phyloP scores from a whole-genome alignment of 1,140 invertebrate species.

The Elymnias hypermnestra region DNA sequence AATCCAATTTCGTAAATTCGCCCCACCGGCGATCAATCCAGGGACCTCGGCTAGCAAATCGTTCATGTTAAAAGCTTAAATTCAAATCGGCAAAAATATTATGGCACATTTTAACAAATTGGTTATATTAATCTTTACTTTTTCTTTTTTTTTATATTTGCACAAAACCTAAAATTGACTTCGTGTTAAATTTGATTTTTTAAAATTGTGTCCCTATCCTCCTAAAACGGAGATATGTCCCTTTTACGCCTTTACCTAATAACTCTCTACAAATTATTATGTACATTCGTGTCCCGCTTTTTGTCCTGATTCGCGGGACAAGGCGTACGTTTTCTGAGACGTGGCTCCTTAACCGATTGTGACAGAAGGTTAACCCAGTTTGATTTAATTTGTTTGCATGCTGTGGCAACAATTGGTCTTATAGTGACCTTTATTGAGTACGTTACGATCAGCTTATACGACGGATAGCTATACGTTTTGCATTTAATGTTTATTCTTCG shows the following conservation, averaged over 20 bases:
- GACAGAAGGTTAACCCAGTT: conserved; percentile 30
- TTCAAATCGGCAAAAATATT: too few relatives aligned
- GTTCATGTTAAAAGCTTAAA: too few relatives aligned
- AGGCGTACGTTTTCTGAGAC: conserved; percentile 25
- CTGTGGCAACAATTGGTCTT: conserved; percentile 15
- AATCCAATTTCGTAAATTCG: too few relatives aligned
- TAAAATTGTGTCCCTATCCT: too few relatives aligned
- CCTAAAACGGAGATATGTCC: conserved; percentile 23
- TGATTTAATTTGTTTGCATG: conserved; percentile 32
- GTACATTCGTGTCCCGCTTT: conserved; percentile 27
- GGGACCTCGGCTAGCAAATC: too few relatives aligned
- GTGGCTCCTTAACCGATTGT: conserved; percentile 31
- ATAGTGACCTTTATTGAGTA: neutral
- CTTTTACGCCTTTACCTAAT: conserved; percentile 5
- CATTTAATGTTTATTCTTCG: too few relatives aligned
- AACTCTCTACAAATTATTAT: conserved; percentile 26
- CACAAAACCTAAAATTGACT: too few relatives aligned
- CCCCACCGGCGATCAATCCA: too few relatives aligned
- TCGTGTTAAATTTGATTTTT: too few relatives aligned
- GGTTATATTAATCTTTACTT: too few relatives aligned
- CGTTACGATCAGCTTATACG: neutral
- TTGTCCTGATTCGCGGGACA: conserved; percentile 25
- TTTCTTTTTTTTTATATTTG: too few relatives aligned
- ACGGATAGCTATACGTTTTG: neutral
- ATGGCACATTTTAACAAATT: too few relatives aligned